Conservation (phyloP, 2,888 invertebrate genomes). For the Chrysolina oricalcia region DNA sequence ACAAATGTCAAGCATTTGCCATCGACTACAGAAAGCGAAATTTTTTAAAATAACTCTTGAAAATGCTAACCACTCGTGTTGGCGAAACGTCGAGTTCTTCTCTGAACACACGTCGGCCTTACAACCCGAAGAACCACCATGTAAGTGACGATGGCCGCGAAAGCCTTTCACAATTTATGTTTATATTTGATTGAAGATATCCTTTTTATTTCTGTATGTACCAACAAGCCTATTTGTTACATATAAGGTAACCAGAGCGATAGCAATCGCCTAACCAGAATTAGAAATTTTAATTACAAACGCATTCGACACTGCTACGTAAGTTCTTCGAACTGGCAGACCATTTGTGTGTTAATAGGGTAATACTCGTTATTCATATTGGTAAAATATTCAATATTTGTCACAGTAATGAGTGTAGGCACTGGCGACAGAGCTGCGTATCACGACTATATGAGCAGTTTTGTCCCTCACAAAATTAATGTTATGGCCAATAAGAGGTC, state of each 20-base stretch:
- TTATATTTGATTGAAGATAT: too few species aligned
- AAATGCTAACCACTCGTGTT: too few species aligned
- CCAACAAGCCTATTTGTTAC: conserved; percentile 24
- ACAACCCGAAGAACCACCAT: too few species aligned
- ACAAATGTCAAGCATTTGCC: too few species aligned
- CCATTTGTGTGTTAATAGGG: conserved; percentile 46
- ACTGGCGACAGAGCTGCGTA: neutral
- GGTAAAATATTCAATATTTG: conserved; percentile 35
- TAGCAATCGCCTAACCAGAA: conserved; percentile 15
- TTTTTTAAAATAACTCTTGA: too few species aligned
- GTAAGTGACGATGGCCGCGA: too few species aligned
- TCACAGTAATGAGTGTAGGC: conserved; percentile 7
- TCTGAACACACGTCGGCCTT: too few species aligned
- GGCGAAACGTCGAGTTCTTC: too few species aligned
- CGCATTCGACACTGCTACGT: conserved; percentile 47
- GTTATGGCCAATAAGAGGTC: neutral
- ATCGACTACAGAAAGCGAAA: too few species aligned
- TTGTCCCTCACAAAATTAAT: neutral
- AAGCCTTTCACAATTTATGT: too few species aligned
- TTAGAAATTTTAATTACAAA: conserved; percentile 50
- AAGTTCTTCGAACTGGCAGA: conserved; percentile 47
- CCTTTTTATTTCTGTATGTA: too few species aligned
- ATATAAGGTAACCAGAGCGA: conserved; percentile 13
- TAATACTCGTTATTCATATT: conserved; percentile 40
- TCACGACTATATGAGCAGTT: neutral